These are phyloP conservation scores for Xiphydria camelus DNA, from an alignment of 2,888 invertebrate species.

Conservation along the genomic window DNA sequence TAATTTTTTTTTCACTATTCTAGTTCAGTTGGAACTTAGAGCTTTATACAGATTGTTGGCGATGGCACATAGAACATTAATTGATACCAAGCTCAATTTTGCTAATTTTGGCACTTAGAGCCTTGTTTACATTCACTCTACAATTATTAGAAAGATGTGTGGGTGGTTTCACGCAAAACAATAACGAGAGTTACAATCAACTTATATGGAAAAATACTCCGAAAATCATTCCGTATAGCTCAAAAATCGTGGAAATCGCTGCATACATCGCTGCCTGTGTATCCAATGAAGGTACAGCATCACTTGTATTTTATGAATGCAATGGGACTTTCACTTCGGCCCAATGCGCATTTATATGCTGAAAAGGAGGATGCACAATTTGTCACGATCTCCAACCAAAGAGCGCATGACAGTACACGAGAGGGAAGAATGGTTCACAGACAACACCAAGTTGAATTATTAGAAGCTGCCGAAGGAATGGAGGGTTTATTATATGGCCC, in stretches of 20 bases:
- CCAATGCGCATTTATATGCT: constrained; percentile 21
- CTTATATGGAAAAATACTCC: constrained; percentile 39
- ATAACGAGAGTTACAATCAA: constrained; percentile 42
- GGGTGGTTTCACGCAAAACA: constrained; percentile 44
- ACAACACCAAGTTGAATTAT: constrained; percentile 15
- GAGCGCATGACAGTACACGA: constrained; percentile 20
- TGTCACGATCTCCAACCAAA: constrained; percentile 18
- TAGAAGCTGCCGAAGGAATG: too few relatives aligned
- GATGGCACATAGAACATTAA: too few relatives aligned
- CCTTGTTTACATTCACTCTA: too few relatives aligned
- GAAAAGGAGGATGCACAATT: constrained; percentile 23
- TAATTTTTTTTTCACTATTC: too few relatives aligned
- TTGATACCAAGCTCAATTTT: too few relatives aligned
- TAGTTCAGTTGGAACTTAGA: too few relatives aligned
- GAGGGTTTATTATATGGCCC: too few relatives aligned
- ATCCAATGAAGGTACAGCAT: constrained; percentile 36
- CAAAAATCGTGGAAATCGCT: constrained; percentile 27
- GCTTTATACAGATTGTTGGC: too few relatives aligned
- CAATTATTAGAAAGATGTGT: too few relatives aligned
- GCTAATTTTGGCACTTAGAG: too few relatives aligned
- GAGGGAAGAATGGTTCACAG: constrained; percentile 28
- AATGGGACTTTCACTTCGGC: constrained; percentile 22
- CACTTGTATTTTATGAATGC: constrained; percentile 23
- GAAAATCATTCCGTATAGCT: constrained; percentile 26
- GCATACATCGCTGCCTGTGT: constrained; percentile 30